These are phyloP conservation scores for Adelges cooleyi DNA, from an alignment of 1,140 invertebrate species.

Conservation along the genomic window DNA sequence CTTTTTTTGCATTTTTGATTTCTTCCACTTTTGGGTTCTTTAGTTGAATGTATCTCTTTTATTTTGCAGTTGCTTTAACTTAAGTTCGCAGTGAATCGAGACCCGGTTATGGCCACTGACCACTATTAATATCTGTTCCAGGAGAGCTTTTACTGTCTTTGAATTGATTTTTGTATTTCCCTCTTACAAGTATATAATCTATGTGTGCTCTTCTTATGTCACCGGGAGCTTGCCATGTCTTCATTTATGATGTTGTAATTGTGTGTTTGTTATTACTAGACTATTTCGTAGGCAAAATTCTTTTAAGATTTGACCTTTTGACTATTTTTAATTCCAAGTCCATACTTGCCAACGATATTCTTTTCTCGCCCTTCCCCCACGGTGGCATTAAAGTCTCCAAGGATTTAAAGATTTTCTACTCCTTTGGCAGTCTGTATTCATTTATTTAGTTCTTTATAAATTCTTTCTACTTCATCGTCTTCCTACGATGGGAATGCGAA, in stretches of 20 bases:
- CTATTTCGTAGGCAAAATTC: too few species aligned
- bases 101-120: slow-evolving; percentile 37
- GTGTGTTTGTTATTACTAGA: too few species aligned
- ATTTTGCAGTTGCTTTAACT: neutral
- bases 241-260: too few species aligned
- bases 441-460: neutral
- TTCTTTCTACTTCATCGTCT: neutral
- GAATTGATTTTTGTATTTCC: slow-evolving; percentile 34
- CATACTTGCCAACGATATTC: neutral
- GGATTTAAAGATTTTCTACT: neutral
- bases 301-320: too few species aligned
- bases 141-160: slow-evolving; percentile 34
- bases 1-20: neutral
- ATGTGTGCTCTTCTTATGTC: slow-evolving; percentile 38
- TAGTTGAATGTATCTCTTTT: neutral
- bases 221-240: slow-evolving; percentile 36
- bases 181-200: slow-evolving; percentile 36
- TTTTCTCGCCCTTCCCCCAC: neutral
- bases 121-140: slow-evolving; percentile 31
- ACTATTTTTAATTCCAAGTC: neutral
- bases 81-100: slow-evolving; percentile 23
- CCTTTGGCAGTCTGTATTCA: neutral
- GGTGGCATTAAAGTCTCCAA: neutral
- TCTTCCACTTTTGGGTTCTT: neutral
- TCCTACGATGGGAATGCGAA: neutral